Evolutionary conservation across 2,113 vertebrate species (phyloP), one percentile per base, ranked within the genome.

Genomic region (Gymnobelideus leadbeateri): DNA sequence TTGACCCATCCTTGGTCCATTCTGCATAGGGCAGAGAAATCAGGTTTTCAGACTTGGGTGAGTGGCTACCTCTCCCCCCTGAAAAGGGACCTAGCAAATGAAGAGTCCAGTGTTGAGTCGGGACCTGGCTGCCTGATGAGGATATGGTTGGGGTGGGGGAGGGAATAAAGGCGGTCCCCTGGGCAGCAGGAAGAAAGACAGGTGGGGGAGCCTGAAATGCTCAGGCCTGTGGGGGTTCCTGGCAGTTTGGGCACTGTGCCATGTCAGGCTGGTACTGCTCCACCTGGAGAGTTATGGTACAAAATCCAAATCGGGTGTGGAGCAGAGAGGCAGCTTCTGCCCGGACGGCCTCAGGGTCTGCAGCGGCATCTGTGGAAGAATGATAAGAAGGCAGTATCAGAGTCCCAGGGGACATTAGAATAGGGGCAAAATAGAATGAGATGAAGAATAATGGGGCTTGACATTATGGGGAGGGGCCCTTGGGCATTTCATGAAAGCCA

Each of bases 211-310:
- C 47, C 89, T 50, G 46, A 50, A 14, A 50, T 37, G 93, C 96
- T 98, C 96, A 98, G 97, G 96, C 97, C 51, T 96, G 95, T 0
- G 94, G 95, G 46, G 97, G 98, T 43, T 98, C 98, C 96, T 1
- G 96, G 95, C 99, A 99, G 97, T 98, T 99, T 68, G 49, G 97
- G 95, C 99, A 99, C 97, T 98, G 98, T 46, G 97, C 98, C 98
- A 99, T 99, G 97, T 99, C 99, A 0, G 99, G 99, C 53, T 51
- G 98, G 98, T 99, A 99, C 54, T 68, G 98, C 96, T 99, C 99
- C 19, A 99, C 99, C 98, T 99, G 99, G 96, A 99, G 99, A 21
- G 99, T 99, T 97, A 99, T 99, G 77, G 97, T 99, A 97, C 98
- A 95, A 96, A 99, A 99, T 94, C 99, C 99, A 24, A 99, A 99